Evolutionary conservation across 2,888 invertebrate species (phyloP).

Genomic region (Papilio protenor): DNA sequence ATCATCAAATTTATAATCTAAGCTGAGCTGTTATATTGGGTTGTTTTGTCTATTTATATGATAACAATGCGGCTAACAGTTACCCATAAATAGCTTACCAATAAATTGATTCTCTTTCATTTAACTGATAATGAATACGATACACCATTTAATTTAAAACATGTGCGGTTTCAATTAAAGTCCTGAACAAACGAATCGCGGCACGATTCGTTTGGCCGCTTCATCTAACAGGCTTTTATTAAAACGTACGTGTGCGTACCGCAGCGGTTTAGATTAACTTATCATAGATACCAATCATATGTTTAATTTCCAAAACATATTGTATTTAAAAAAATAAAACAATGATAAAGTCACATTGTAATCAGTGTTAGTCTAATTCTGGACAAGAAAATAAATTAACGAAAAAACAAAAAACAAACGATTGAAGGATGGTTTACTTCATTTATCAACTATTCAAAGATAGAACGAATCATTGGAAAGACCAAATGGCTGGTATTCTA

Average conservation of each 20-base stretch:
- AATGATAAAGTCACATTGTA: background rate
- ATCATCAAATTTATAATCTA: too few species aligned
- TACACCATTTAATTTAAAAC: constrained; percentile 21
- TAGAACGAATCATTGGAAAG: too few species aligned
- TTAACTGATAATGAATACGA: constrained; percentile 7
- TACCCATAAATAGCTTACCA: background rate
- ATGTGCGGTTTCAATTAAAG: constrained; percentile 21
- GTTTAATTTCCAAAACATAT: background rate
- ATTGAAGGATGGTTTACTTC: too few species aligned
- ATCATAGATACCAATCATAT: background rate
- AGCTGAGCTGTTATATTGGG: too few species aligned
- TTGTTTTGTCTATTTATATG: too few species aligned
- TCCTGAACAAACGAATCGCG: constrained; percentile 25
- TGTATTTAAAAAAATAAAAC: background rate
- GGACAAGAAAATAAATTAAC: too few species aligned
- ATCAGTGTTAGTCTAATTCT: too few species aligned
- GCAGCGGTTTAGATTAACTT: constrained; percentile 4
- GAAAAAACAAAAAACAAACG: too few species aligned
- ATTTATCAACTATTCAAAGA: too few species aligned
- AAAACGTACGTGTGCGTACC: constrained; percentile 6
- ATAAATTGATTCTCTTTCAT: constrained; percentile 12
- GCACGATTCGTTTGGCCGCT: constrained; percentile 15
- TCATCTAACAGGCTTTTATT: constrained; percentile 10
- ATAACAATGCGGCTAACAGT: background rate
- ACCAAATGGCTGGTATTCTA: too few species aligned